Evolutionary conservation across 2,113 vertebrate genomes (phyloP).

Genomic region (Muntiacus reevesi): DNA sequence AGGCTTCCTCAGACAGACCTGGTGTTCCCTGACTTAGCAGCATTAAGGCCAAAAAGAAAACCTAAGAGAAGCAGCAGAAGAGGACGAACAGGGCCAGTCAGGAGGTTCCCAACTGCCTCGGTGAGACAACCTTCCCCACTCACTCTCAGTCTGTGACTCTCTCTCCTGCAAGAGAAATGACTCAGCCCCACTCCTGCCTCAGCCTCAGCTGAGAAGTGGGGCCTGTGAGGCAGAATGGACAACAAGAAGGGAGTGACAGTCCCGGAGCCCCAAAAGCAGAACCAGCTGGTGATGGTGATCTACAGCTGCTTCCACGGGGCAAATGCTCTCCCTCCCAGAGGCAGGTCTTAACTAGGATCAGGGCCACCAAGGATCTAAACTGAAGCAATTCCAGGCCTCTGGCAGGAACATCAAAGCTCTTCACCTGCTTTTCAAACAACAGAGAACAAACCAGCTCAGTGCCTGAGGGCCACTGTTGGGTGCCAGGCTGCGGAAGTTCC

Average conservation of each 20-base stretch:
- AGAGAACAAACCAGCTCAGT: conserved; percentile 54
- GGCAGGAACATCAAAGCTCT: conserved; percentile 65
- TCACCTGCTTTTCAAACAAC: conserved; percentile 64
- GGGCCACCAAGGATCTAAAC: conserved; percentile 48
- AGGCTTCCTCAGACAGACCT: background rate
- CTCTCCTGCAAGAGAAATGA: background rate
- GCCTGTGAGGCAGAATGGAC: background rate
- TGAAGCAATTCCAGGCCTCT: conserved; percentile 45
- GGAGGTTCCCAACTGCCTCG: background rate
- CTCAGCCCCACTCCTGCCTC: background rate
- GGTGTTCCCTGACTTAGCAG: background rate
- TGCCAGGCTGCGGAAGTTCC: conserved; percentile 48
- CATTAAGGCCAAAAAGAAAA: background rate
- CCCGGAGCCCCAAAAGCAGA: background rate
- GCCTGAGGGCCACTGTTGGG: conserved; percentile 40
- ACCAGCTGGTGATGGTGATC: background rate
- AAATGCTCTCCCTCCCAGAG: background rate
- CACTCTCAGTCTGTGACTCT: background rate
- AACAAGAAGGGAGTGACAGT: background rate
- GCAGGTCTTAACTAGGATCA: conserved; percentile 45
- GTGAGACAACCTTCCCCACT: background rate
- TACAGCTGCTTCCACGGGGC: background rate
- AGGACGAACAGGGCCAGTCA: background rate
- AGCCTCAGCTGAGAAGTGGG: background rate
- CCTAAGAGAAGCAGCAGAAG: background rate